Conservation (phyloP, 2,888 invertebrate species). For the Cyclophora punctaria region DNA sequence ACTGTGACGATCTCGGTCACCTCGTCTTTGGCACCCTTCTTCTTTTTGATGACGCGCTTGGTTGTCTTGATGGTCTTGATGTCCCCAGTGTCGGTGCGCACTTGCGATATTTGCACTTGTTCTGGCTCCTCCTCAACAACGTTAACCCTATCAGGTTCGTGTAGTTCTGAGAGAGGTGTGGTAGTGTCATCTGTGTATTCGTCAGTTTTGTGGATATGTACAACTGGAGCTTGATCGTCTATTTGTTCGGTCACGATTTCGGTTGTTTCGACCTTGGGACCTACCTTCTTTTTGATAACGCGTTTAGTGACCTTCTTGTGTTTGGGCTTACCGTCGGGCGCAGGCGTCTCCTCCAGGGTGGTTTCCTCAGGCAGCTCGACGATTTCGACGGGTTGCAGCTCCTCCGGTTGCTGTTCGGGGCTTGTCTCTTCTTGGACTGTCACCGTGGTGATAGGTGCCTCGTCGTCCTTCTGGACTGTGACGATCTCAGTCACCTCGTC, state of each 20-base stretch:
- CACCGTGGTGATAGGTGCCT: slow-evolving; percentile 22
- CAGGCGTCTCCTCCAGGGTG: slow-evolving; percentile 16
- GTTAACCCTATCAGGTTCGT: no score
- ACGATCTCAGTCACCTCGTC: slow-evolving; percentile 41
- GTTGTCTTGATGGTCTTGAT: no score
- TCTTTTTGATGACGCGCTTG: no score
- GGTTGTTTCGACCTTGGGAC: slow-evolving; percentile 29
- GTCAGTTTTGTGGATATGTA: slow-evolving; percentile 28
- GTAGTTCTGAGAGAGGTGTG: no score
- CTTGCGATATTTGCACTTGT: no score
- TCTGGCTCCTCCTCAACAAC: no score
- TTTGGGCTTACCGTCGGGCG: slow-evolving; percentile 14
- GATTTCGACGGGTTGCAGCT: slow-evolving; percentile 47
- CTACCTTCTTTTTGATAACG: slow-evolving; percentile 49
- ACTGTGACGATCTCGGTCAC: no score
- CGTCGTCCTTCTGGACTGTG: slow-evolving; percentile 37
- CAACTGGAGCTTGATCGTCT: slow-evolving; percentile 10
- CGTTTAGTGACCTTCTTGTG: slow-evolving; percentile 27
- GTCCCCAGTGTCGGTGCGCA: no score
- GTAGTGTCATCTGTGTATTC: no score
- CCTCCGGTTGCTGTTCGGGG: slow-evolving; percentile 32
- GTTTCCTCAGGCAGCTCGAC: slow-evolving; percentile 32
- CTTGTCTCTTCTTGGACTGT: slow-evolving; percentile 22
- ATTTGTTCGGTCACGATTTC: slow-evolving; percentile 2
- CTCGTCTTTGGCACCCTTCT: no score